Evolutionary conservation across 1,140 invertebrate species (phyloP).

Genomic region (Glossosoma conforme): DNA sequence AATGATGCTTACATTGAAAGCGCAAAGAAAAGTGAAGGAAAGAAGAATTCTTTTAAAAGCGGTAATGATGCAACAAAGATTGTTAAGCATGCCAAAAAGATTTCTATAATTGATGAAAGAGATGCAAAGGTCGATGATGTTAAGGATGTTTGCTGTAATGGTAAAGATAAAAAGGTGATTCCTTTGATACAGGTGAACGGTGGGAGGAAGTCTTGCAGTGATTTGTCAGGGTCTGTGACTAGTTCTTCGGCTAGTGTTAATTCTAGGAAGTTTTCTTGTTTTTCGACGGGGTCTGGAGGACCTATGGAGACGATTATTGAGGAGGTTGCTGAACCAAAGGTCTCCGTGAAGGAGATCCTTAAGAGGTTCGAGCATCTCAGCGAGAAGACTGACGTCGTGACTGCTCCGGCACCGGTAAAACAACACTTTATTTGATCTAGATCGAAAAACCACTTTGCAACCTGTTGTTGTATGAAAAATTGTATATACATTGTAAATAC

Average conservation of each 20-base stretch:
- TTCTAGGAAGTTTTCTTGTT: constrained; percentile 43
- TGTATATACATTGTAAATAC: too few relatives aligned
- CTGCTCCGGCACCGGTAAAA: neutral
- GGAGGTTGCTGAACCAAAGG: constrained; percentile 66
- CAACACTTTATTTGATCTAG: neutral
- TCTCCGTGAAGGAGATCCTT: constrained; percentile 74
- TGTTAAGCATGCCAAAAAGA: too few relatives aligned
- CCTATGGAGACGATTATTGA: constrained; percentile 78
- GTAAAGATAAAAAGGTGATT: too few relatives aligned
- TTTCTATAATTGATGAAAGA: too few relatives aligned
- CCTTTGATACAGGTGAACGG: constrained; percentile 8
- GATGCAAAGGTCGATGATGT: too few relatives aligned
- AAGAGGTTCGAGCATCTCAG: constrained; percentile 72
- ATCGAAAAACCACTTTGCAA: too few relatives aligned
- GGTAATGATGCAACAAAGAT: too few relatives aligned
- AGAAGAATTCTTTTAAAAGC: too few relatives aligned
- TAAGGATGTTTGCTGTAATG: too few relatives aligned
- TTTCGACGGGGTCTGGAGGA: constrained; percentile 54
- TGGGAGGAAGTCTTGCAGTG: constrained; percentile 9
- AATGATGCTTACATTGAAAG: constrained; percentile 19
- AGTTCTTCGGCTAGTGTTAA: constrained; percentile 18
- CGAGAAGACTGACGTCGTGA: constrained; percentile 34
- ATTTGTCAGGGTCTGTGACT: constrained; percentile 9
- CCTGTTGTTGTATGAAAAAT: too few relatives aligned
- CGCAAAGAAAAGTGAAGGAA: constrained; percentile 21